These are phyloP conservation scores for Falco columbarius DNA, from an alignment of 2,797 vertebrate genomes.

Conservation along the genomic window DNA sequence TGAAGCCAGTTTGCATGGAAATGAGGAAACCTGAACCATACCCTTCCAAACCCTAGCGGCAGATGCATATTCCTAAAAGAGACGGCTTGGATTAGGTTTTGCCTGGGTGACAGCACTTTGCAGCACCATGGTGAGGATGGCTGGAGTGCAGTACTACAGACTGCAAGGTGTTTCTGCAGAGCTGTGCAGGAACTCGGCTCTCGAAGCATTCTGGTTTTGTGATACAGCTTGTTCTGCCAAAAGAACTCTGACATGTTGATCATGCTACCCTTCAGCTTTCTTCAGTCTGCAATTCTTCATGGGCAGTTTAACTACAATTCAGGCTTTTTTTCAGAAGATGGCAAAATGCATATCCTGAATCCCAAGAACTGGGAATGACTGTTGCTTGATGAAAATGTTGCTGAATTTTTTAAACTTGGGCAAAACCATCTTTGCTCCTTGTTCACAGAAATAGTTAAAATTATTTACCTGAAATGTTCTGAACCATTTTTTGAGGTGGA, in stretches of 20 bases:
- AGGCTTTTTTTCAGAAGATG: neutral
- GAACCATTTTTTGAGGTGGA: neutral
- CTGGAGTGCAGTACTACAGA: neutral
- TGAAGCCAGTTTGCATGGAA: neutral
- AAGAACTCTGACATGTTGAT: neutral
- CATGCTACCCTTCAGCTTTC: neutral
- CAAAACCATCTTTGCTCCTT: neutral
- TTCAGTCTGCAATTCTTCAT: conserved; percentile 10
- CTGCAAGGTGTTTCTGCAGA: neutral
- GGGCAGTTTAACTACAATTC: neutral
- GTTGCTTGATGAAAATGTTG: neutral
- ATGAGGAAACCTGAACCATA: neutral
- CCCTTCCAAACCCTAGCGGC: neutral
- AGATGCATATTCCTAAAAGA: neutral
- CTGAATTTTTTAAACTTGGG: neutral
- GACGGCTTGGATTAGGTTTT: neutral
- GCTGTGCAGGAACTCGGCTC: neutral
- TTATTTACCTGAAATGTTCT: neutral
- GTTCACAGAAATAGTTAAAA: neutral
- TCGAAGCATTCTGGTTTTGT: neutral
- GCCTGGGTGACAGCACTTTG: neutral
- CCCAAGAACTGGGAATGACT: neutral
- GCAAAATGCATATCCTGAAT: neutral
- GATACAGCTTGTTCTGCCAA: conserved; percentile 27
- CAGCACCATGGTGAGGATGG: neutral